These are phyloP conservation scores for Eulemur rubriventer DNA, from an alignment of 2,797 vertebrate genomes.

Conservation along the genomic window DNA sequence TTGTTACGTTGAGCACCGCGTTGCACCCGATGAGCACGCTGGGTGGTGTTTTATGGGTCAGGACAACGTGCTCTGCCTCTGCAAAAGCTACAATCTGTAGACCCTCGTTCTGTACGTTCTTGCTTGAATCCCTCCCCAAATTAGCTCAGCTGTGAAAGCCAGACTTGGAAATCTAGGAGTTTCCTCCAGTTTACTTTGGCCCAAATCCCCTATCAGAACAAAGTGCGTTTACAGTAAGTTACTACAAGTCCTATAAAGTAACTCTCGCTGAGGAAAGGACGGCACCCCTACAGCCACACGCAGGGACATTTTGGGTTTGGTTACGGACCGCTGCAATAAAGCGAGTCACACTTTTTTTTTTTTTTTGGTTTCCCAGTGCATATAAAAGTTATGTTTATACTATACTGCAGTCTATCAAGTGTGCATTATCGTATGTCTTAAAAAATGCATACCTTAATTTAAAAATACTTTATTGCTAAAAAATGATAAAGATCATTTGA, in stretches of 20 bases:
- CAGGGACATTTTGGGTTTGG: neutral
- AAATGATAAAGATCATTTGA: neutral
- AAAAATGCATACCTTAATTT: neutral
- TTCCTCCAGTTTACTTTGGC: neutral
- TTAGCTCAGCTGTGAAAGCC: neutral
- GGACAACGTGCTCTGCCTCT: neutral
- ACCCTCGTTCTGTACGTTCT: neutral
- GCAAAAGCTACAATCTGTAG: neutral
- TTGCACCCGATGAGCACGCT: neutral
- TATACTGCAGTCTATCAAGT: neutral
- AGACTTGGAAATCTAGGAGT: neutral
- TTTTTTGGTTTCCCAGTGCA: neutral
- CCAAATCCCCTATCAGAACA: neutral
- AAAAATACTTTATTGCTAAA: neutral
- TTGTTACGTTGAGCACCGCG: neutral
- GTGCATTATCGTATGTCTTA: neutral
- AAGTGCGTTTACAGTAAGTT: neutral
- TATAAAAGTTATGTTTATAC: neutral
- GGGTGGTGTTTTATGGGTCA: neutral
- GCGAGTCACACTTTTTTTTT: neutral
- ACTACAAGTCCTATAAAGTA: neutral
- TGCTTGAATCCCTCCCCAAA: neutral
- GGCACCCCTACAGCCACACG: fast-evolving
- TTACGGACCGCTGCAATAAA: neutral
- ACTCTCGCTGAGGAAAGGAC: neutral